A percentile compares a stretch with the other conserved stretches of the same genome.
Conservation (phyloP, 2,888 invertebrate genomes). For the Hanleya hanleyi region DNA sequence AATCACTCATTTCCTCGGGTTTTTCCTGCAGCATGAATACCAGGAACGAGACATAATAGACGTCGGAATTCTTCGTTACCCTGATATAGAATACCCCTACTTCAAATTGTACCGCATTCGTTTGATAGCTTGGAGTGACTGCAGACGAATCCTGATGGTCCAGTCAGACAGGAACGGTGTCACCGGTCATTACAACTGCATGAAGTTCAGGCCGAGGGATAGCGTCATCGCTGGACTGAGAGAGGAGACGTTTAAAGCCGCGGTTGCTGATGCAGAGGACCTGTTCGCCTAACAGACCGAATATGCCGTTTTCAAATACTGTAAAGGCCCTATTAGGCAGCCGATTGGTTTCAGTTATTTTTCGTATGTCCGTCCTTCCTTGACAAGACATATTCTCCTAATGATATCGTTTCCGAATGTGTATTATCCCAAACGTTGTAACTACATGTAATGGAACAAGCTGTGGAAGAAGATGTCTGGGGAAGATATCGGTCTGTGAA, state of each 20-base stretch:
- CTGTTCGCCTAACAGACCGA: too few species aligned
- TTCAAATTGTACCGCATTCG: slow-evolving; percentile 9
- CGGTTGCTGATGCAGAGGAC: not conserved
- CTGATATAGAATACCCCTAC: slow-evolving; percentile 11
- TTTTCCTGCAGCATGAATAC: not conserved
- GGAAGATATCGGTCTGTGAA: too few species aligned
- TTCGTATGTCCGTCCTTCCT: too few species aligned
- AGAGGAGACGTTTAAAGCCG: not conserved
- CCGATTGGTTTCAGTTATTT: too few species aligned
- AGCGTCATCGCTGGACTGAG: not conserved
- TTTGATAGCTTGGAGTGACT: slow-evolving; percentile 7
- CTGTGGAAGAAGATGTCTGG: too few species aligned
- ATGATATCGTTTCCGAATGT: too few species aligned
- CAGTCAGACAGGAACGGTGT: slow-evolving; percentile 6
- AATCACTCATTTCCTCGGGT: not conserved
- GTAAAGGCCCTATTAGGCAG: too few species aligned
- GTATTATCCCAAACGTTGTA: too few species aligned
- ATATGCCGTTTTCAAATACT: too few species aligned
- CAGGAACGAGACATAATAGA: not conserved
- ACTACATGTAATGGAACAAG: too few species aligned
- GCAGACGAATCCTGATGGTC: not conserved
- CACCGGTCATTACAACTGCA: not conserved
- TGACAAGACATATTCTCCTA: too few species aligned
- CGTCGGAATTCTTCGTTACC: slow-evolving; percentile 9
- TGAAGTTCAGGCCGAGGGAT: slow-evolving; percentile 7